Evolutionary conservation across 2,113 vertebrate species (phyloP), one percentile per base, ranked within the genome.

Genomic region (Dasyornis broadbenti): DNA sequence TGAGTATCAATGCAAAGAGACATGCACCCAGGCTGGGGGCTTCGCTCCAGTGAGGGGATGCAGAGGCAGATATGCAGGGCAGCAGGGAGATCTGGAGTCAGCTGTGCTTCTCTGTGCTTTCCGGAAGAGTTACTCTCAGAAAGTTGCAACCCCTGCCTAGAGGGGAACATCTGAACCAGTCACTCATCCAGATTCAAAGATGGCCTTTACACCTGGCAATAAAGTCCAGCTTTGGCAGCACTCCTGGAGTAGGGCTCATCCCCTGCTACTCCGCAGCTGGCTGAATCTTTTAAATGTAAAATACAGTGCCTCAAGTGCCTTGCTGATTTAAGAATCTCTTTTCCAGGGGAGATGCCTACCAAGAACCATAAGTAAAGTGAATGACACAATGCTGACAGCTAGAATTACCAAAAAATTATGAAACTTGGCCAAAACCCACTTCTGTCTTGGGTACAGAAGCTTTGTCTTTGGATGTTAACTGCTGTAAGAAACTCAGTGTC

Each of bases 71-170:
- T 49, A 68, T 71, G 57, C 33, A n/a, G 45, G 63, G 71, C 26
- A 37, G 37, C 33, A 13, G 11, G 8, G 22, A 17, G 8, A 30
- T 22, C 53, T 33, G 11, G 28, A 61, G 9, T 44, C 15, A 11
- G 10, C 53, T 82, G 24, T 60, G 28, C 30, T 79, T 4, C 0
- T 3, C n/a, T n/a, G 44, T 45, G 19, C 59, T 89, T 82, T 63
- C 54, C 60, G 52, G n/a, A 60, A 61, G 13, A 81, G 18, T 65
- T 77, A 15, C 2, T 1, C 26, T 50, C 53, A 68, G 15, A 35
- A 73, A 64, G 57, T 35, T 4, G 0, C 5, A 1, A 45, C 11
- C n/a, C 15, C 13, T 3, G 0, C 37, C 66, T n/a, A 21, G 75
- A 90, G 19, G 14, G 15, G 47, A 26, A 11, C 35, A 4, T 39